These are phyloP conservation scores for Calcarius lapponicus DNA, from an alignment of 2,797 vertebrate genomes.

Conservation along the genomic window DNA sequence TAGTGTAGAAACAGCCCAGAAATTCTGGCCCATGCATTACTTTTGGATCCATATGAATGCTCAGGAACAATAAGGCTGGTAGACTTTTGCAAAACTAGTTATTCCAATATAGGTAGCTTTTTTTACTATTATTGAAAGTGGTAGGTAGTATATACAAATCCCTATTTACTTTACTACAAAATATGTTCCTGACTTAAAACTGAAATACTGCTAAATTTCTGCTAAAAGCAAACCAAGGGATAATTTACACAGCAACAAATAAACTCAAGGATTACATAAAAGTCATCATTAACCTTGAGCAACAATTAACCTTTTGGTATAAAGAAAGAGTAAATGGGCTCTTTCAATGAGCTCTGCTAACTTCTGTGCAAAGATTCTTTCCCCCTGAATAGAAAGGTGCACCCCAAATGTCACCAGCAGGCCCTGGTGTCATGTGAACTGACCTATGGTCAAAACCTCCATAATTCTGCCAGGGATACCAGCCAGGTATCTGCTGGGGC, in stretches of 20 bases:
- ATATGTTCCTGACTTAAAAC: not conserved
- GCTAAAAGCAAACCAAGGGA: not conserved
- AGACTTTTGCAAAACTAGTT: not conserved
- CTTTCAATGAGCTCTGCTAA: not conserved
- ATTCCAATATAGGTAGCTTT: not conserved
- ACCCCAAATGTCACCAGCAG: not conserved
- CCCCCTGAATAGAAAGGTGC: not conserved
- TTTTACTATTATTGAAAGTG: not conserved
- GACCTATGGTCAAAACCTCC: accelerated
- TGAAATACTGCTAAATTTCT: not conserved
- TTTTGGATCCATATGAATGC: not conserved
- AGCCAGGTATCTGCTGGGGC: not conserved
- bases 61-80: not conserved
- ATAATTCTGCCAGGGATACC: not conserved
- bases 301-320: not conserved
- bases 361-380: not conserved
- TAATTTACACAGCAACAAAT: not conserved
- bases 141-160: not conserved
- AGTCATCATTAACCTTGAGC: not conserved
- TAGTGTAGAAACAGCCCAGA: not conserved
- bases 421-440: not conserved
- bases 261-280: not conserved
- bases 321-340: not conserved
- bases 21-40: not conserved
- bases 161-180: not conserved